Evolutionary conservation across 2,888 invertebrate genomes (phyloP).

Genomic region (Cetonia aurata): DNA sequence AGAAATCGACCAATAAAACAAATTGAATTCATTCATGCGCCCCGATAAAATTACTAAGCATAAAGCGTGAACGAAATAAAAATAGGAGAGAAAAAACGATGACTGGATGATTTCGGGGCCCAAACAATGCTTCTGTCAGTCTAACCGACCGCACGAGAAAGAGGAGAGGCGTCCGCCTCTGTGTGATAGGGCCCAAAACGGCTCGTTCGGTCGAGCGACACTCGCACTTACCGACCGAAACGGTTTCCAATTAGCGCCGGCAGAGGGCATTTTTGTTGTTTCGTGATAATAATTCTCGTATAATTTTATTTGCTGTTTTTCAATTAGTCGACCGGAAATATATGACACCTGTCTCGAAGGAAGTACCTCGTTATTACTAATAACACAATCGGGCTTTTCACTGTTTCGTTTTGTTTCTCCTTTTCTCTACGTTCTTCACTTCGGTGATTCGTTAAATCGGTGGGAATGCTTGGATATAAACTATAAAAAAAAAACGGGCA

Average conservation of each 20-base stretch:
- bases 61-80: slow-evolving; percentile 45
- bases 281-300: slow-evolving; percentile 61
- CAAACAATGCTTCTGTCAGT: slow-evolving; percentile 58
- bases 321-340: slow-evolving; percentile 60
- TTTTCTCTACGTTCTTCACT: neutral
- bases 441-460: slow-evolving; percentile 20
- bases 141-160: slow-evolving; percentile 44
- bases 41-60: slow-evolving; percentile 46
- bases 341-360: slow-evolving; percentile 61
- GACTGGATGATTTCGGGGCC: slow-evolving; percentile 57
- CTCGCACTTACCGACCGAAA: slow-evolving; percentile 58
- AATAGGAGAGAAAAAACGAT: slow-evolving; percentile 51
- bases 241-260: slow-evolving; percentile 62
- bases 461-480: slow-evolving; percentile 11
- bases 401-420: neutral
- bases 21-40: slow-evolving; percentile 44
- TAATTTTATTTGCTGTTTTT: slow-evolving; percentile 62
- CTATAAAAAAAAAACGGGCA: neutral
- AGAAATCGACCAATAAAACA: slow-evolving; percentile 45
- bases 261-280: slow-evolving; percentile 59
- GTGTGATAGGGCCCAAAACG: slow-evolving; percentile 52
- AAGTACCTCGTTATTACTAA: slow-evolving; percentile 54
- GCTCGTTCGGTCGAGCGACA: slow-evolving; percentile 55
- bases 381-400: slow-evolving; percentile 44
- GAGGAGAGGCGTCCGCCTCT: neutral